A percentile compares a stretch with the other conserved stretches of the same genome.
These are phyloP conservation scores for Noctua janthina DNA, from an alignment of 2,888 invertebrate species.

Conservation along the genomic window DNA sequence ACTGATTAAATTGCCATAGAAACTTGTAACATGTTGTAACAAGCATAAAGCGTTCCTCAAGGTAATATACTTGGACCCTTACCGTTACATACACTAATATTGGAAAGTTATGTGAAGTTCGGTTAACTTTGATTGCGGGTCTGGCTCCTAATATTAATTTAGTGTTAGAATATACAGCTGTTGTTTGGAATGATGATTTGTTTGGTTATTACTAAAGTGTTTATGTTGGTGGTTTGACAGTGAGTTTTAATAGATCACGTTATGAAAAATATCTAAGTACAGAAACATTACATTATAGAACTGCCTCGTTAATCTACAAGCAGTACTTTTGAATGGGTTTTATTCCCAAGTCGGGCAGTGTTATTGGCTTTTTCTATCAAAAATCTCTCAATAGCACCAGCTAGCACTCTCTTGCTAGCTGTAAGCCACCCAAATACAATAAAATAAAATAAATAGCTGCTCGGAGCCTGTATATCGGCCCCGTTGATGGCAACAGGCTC, in stretches of 20 bases:
- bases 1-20: slow-evolving; percentile 60
- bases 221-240: not conserved
- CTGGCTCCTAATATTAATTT: slow-evolving; percentile 62
- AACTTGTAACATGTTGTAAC: slow-evolving; percentile 55
- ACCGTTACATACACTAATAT: slow-evolving; percentile 53
- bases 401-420: no score
- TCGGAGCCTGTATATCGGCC: not conserved
- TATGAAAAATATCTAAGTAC: not conserved
- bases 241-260: not conserved
- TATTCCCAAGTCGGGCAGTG: not conserved
- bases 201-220: slow-evolving; percentile 20
- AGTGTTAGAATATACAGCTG: slow-evolving; percentile 53
- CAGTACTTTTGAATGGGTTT: not conserved
- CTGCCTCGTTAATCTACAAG: not conserved
- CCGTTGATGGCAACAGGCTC: not conserved
- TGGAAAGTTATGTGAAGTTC: slow-evolving; percentile 59
- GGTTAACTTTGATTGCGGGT: slow-evolving; percentile 62
- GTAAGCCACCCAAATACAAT: no score
- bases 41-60: slow-evolving; percentile 56
- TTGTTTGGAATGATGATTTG: slow-evolving; percentile 14
- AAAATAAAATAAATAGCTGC: not conserved
- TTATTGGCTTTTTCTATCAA: not conserved
- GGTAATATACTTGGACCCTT: slow-evolving; percentile 60
- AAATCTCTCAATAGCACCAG: not conserved
- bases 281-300: not conserved